Evolutionary conservation across 2,888 invertebrate genomes (phyloP).

Genomic region (Thereva nobilitata): DNA sequence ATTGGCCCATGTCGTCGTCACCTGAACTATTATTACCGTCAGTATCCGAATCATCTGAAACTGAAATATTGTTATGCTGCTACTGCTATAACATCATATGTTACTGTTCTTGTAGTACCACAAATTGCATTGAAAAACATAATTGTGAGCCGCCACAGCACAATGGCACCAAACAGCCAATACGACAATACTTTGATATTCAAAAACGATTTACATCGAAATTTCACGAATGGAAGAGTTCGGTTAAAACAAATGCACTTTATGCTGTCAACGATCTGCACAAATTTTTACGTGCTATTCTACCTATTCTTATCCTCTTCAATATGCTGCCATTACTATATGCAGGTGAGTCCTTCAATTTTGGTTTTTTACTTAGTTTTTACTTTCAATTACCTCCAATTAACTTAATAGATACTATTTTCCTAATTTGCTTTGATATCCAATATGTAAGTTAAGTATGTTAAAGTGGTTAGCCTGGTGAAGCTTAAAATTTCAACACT

Average conservation of each 20-base stretch:
- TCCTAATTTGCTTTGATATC: no score
- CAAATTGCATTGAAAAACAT: slow-evolving; percentile 12
- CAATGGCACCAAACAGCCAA: slow-evolving; percentile 6
- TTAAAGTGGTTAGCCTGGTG: no score
- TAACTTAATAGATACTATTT: no score
- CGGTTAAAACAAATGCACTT: slow-evolving; percentile 42
- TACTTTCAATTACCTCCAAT: not conserved
- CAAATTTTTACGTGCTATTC: slow-evolving; percentile 53
- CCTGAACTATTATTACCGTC: slow-evolving; percentile 14
- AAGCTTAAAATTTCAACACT: no score
- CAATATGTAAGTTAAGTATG: no score
- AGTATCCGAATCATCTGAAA: slow-evolving; percentile 27
- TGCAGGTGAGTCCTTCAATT: slow-evolving; percentile 43
- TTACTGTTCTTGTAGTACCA: not conserved
- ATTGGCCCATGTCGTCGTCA: not conserved
- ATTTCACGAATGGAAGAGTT: slow-evolving; percentile 28
- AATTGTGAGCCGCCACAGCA: slow-evolving; percentile 5
- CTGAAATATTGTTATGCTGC: slow-evolving; percentile 31
- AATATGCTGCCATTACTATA: slow-evolving; percentile 58
- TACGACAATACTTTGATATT: slow-evolving; percentile 29
- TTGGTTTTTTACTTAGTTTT: not conserved
- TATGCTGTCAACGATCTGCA: slow-evolving; percentile 52
- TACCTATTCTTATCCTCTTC: slow-evolving; percentile 57
- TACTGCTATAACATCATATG: slow-evolving; percentile 24
- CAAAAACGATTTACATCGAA: slow-evolving; percentile 32